A percentile compares a stretch with the other conserved stretches of the same genome.
These are phyloP conservation scores for Zeuzera pyrina DNA, from an alignment of 2,888 invertebrate genomes.

Conservation along the genomic window DNA sequence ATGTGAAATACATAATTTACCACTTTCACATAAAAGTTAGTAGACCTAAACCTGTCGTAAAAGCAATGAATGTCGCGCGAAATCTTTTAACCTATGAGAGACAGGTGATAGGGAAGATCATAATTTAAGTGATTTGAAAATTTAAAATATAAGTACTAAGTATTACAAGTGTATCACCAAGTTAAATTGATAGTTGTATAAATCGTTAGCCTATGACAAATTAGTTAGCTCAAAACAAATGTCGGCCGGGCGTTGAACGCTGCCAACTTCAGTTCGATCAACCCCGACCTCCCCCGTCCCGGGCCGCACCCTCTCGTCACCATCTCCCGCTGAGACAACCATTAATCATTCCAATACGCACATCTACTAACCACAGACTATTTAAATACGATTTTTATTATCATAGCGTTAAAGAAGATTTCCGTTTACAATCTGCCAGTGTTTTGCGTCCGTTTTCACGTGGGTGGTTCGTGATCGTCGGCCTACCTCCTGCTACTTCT, in stretches of 20 bases:
- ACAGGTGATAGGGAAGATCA: no score
- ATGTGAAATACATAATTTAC: no score
- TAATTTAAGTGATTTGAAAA: no score
- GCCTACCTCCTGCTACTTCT: conserved; percentile 56
- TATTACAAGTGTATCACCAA: conserved; percentile 1
- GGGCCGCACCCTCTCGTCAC: conserved; percentile 27
- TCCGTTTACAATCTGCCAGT: conserved; percentile 21
- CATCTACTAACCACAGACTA: conserved; percentile 26
- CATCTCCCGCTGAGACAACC: conserved; percentile 45
- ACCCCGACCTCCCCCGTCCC: conserved; percentile 28
- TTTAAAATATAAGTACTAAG: no score
- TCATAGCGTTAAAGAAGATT: conserved; percentile 33
- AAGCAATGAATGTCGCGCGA: no score
- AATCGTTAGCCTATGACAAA: conserved; percentile 26
- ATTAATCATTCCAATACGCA: conserved; percentile 55
- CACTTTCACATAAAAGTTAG: no score
- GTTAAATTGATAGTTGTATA: conserved; percentile 4
- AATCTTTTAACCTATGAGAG: no score
- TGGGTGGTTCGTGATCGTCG: conserved; percentile 16
- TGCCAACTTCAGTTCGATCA: conserved; percentile 65
- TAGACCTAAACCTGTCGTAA: no score
- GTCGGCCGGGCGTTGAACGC: conserved; percentile 48
- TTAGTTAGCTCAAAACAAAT: conserved; percentile 41
- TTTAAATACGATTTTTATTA: conserved; percentile 36
- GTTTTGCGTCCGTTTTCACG: conserved; percentile 1